phyloP scores from a whole-genome alignment of 2,113 vertebrate genomes.

The Myotis yumanensis region DNA sequence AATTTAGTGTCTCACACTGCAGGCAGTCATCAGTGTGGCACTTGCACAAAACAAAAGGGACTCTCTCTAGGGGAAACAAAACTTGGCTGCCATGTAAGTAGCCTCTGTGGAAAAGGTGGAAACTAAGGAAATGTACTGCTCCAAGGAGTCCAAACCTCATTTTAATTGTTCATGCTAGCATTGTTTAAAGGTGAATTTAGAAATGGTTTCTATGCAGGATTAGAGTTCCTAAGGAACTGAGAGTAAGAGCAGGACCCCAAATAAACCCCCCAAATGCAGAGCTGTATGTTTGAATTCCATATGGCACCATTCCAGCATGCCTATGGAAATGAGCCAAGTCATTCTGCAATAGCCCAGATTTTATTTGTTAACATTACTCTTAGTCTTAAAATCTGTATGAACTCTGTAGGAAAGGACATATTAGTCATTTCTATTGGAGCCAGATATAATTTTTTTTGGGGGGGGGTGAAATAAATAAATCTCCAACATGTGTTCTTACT shows the following conservation, averaged over 20 bases:
- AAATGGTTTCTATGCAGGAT: not conserved
- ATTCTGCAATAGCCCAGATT: not conserved
- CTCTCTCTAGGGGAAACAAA: not conserved
- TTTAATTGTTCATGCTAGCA: not conserved
- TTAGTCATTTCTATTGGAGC: not conserved
- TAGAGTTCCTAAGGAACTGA: not conserved
- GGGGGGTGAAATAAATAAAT: constrained; percentile 16
- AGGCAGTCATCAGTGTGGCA: not conserved
- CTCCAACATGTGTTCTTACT: not conserved
- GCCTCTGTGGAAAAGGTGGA: not conserved
- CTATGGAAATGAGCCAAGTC: not conserved
- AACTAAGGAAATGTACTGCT: not conserved
- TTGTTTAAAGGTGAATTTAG: constrained; percentile 34
- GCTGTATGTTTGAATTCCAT: not conserved
- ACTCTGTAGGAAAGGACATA: not conserved
- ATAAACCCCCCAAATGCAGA: not conserved
- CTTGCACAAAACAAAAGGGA: not conserved
- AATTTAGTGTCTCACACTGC: not conserved
- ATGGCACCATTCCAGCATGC: not conserved
- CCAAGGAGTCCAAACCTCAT: not conserved
- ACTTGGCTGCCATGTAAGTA: constrained; percentile 28
- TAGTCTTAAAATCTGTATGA: not conserved
- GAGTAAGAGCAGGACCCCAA: not conserved
- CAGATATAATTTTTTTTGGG: not conserved
- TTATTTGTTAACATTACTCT: not conserved